phyloP scores from a whole-genome alignment of 2,797 vertebrate species.

The Nasua narica region DNA sequence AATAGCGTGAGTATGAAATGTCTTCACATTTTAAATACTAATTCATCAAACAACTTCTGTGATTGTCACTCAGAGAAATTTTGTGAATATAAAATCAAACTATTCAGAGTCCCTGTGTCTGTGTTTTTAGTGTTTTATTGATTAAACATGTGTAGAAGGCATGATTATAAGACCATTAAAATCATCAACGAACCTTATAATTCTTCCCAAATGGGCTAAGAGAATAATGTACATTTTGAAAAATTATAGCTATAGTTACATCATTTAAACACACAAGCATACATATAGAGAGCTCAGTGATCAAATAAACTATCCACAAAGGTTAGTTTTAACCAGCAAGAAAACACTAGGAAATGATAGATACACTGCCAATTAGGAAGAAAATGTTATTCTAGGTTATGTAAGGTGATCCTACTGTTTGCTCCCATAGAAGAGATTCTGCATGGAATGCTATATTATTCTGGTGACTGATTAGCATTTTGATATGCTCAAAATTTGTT shows the following conservation, averaged over 20 bases:
- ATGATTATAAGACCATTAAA: neutral
- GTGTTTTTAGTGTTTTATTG: neutral
- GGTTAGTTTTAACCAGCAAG: neutral
- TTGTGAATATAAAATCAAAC: neutral
- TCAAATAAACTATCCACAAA: neutral
- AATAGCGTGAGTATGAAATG: neutral
- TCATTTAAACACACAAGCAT: neutral
- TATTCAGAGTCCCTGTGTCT: neutral
- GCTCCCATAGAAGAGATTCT: neutral
- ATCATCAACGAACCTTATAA: neutral
- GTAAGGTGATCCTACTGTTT: neutral
- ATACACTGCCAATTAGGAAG: neutral
- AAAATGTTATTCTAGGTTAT: conserved; percentile 9
- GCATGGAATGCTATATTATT: neutral
- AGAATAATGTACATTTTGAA: neutral
- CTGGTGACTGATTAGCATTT: conserved; percentile 37
- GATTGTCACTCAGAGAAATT: neutral
- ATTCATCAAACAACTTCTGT: neutral
- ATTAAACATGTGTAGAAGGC: neutral
- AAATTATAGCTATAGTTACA: neutral
- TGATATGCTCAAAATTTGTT: conserved; percentile 34
- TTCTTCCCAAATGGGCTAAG: neutral
- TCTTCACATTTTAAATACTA: neutral
- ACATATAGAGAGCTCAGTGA: neutral
- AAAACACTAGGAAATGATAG: neutral